These are phyloP conservation scores for Chlorospingus flavigularis DNA, from an alignment of 2,797 vertebrate species.

Conservation along the genomic window DNA sequence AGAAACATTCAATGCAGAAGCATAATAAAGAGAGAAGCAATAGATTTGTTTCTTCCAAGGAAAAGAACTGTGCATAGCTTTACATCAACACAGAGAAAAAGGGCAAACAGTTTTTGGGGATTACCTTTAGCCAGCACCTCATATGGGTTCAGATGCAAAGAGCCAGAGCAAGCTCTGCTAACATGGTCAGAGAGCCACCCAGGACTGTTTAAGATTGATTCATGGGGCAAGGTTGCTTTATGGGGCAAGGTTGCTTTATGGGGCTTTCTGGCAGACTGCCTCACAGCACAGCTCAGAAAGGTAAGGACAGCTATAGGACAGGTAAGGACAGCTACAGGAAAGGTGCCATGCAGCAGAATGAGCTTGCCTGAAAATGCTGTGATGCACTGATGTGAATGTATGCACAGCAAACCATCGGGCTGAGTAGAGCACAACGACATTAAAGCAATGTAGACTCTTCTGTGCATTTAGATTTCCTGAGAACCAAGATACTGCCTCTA, in stretches of 20 bases:
- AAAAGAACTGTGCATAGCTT: background rate
- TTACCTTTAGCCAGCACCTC: background rate
- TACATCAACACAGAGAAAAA: background rate
- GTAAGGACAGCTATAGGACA: background rate
- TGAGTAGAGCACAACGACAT: background rate
- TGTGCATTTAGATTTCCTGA: background rate
- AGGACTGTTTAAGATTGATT: background rate
- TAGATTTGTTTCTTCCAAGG: background rate
- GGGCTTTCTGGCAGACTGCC: background rate
- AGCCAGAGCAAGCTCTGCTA: background rate
- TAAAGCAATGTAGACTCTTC: background rate
- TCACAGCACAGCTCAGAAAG: background rate
- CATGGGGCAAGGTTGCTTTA: background rate
- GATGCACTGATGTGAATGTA: background rate
- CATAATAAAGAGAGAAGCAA: background rate
- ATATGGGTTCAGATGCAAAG: background rate
- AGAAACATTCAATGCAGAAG: background rate
- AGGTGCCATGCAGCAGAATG: fast-evolving
- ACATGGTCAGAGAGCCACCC: background rate
- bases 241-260: background rate
- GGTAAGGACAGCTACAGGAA: no score
- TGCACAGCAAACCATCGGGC: background rate
- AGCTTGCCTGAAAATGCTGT: background rate
- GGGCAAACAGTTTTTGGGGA: background rate
- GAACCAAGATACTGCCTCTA: background rate